A percentile compares a stretch with the other conserved stretches of the same genome.
Evolutionary conservation across 2,113 vertebrate genomes (phyloP).

Genomic region (Candoia aspera): DNA sequence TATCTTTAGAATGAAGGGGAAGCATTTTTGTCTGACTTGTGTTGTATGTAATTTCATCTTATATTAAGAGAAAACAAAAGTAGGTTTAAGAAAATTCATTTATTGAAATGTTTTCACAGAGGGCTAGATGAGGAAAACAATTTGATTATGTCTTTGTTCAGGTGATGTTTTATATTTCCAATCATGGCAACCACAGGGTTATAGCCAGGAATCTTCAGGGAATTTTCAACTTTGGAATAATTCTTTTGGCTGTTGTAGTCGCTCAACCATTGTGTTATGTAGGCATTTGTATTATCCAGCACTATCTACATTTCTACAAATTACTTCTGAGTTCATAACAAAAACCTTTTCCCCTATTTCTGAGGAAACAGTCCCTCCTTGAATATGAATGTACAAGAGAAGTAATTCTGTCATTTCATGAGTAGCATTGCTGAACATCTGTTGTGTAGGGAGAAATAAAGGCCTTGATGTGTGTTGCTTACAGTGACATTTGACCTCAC

Average conservation of each 20-base stretch:
- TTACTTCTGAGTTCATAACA: not conserved
- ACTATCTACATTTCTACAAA: not conserved
- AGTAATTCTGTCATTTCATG: not conserved
- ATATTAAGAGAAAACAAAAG: not conserved
- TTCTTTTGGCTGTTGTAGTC: no score
- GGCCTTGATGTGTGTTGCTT: not conserved
- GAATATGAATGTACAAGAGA: not conserved
- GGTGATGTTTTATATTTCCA: not conserved
- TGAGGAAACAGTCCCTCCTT: not conserved
- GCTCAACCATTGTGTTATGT: not conserved
- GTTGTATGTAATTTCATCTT: not conserved
- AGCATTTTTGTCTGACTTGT: not conserved
- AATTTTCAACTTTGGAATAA: not conserved
- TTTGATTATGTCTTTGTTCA: not conserved
- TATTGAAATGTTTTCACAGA: not conserved
- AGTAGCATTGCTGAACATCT: not conserved
- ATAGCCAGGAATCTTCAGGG: not conserved
- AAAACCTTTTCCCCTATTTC: not conserved
- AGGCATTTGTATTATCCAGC: no score
- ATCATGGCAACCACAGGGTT: no score
- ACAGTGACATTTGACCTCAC: no score
- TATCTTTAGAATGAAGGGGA: not conserved
- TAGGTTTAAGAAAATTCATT: not conserved
- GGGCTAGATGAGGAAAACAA: not conserved
- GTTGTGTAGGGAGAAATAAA: not conserved